phyloP scores from a whole-genome alignment of 1,140 invertebrate genomes.

The Nasonia longicornis region DNA sequence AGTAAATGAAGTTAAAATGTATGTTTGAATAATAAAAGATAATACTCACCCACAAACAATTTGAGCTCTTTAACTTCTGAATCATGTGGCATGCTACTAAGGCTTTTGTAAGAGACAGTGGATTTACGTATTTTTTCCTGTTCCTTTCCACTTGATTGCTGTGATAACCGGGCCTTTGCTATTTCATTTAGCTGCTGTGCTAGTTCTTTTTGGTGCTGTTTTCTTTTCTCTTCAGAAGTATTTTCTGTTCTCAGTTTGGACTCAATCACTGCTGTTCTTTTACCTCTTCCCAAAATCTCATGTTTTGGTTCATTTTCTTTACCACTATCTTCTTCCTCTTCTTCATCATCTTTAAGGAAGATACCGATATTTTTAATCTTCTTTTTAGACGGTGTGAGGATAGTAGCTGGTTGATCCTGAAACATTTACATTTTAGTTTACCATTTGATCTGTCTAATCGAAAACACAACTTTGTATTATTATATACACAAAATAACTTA shows the following conservation, averaged over 20 bases:
- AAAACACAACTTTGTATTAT: not conserved
- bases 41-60: constrained; percentile 88
- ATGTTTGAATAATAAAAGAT: not conserved
- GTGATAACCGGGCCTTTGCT: constrained; percentile 90
- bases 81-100: constrained; percentile 93
- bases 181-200: constrained; percentile 91
- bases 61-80: constrained; percentile 94
- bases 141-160: constrained; percentile 86
- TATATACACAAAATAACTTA: constrained; percentile 2
- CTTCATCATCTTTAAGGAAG: constrained; percentile 94
- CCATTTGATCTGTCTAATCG: not conserved
- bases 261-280: constrained; percentile 94
- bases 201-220: constrained; percentile 96
- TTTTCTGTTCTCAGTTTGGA: constrained; percentile 95
- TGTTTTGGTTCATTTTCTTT: constrained; percentile 76
- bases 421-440: constrained; percentile 11
- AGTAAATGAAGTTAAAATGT: not conserved
- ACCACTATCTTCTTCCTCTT: constrained; percentile 82
- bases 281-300: constrained; percentile 82
- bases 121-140: constrained; percentile 93
- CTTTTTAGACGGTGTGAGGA: constrained; percentile 94
- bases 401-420: constrained; percentile 82
- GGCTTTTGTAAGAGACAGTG: constrained; percentile 94
- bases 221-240: constrained; percentile 96
- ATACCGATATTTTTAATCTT: constrained; percentile 97